phyloP scores from a whole-genome alignment of 2,888 invertebrate genomes.

The Flexamia atlantica region DNA sequence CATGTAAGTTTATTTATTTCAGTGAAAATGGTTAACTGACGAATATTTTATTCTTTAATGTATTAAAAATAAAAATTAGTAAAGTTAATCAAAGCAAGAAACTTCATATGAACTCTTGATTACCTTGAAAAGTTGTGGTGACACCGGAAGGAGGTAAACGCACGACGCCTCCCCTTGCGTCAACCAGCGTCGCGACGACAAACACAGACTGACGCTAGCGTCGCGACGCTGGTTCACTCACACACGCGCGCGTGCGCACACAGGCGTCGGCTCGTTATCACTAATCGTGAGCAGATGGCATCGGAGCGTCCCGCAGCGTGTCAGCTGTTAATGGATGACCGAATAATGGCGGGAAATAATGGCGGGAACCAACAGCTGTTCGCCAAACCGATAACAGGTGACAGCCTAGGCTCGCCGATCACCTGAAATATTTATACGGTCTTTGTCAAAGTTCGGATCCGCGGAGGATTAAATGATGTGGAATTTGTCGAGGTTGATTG shows the following conservation, averaged over 20 bases:
- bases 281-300: slow-evolving; percentile 7
- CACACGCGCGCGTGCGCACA: neutral
- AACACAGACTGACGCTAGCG: neutral
- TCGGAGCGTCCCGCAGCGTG: neutral
- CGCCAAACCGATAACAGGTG: neutral
- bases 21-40: too few species aligned
- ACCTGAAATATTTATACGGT: neutral
- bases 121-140: neutral
- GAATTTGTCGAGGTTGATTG: neutral
- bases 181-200: neutral
- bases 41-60: too few species aligned
- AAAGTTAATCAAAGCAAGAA: too few species aligned
- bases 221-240: neutral
- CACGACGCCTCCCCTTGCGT: neutral
- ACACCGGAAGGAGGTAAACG: neutral
- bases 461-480: neutral
- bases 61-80: too few species aligned
- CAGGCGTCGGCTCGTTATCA: neutral
- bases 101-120: too few species aligned
- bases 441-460: neutral
- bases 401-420: neutral
- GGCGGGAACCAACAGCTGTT: slow-evolving; percentile 12
- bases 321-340: slow-evolving; percentile 3
- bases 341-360: slow-evolving; percentile 14
- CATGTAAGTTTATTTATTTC: too few species aligned